Percentiles rank a stretch among this genome's conserved stretches.
phyloP scores from a whole-genome alignment of 2,797 vertebrate genomes.

The Anguilla megastoma region DNA sequence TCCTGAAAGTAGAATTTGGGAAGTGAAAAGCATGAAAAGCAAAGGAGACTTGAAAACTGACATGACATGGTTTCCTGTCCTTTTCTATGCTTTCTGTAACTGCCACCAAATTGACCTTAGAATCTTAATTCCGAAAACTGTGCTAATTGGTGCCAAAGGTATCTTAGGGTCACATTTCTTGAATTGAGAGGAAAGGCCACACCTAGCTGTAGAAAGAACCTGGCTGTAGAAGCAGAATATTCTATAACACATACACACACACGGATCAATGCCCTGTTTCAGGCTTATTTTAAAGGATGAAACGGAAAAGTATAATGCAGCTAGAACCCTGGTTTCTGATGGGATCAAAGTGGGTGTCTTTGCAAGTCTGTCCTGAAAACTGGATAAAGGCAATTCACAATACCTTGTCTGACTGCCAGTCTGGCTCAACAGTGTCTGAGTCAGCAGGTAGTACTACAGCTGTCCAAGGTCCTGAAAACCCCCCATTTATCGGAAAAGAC shows the following conservation, averaged over 20 bases:
- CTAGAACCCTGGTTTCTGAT: neutral
- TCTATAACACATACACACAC: neutral
- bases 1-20: slow-evolving; percentile 38
- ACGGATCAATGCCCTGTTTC: neutral
- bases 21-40: neutral
- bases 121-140: neutral
- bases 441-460: neutral
- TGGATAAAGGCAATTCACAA: neutral
- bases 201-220: neutral
- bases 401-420: neutral
- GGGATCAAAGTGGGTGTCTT: neutral
- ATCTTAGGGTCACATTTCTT: neutral
- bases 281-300: neutral
- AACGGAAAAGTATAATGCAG: neutral
- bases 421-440: neutral
- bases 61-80: neutral
- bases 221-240: neutral
- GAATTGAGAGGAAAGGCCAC: neutral
- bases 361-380: neutral
- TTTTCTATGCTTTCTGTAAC: neutral
- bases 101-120: neutral
- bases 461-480: neutral
- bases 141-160: neutral
- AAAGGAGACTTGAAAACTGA: neutral
- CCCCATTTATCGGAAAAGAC: neutral